Evolutionary conservation across 2,113 vertebrate species (phyloP).

Genomic region (Ammospiza caudacuta): DNA sequence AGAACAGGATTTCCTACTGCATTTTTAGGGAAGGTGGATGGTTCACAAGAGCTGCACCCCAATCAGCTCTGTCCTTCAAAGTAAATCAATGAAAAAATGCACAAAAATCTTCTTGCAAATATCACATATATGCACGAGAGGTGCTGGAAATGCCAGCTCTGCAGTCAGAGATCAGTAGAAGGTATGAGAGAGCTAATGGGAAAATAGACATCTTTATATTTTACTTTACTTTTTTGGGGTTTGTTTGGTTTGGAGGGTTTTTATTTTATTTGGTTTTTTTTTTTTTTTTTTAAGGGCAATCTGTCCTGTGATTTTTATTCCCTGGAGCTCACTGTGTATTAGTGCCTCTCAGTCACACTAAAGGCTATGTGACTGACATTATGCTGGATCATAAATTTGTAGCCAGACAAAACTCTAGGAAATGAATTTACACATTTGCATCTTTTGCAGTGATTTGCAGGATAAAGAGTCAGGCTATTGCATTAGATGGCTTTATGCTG

Average conservation of each 20-base stretch:
- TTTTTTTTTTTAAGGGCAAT: neutral
- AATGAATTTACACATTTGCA: neutral
- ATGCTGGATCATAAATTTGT: neutral
- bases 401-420: neutral
- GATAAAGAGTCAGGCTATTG: neutral
- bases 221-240: neutral
- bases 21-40: accelerated
- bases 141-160: neutral
- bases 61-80: neutral
- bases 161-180: neutral
- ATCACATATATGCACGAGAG: neutral
- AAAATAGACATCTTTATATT: neutral
- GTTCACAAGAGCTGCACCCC: neutral
- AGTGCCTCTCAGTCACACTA: neutral
- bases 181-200: neutral
- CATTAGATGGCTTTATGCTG: neutral
- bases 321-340: neutral
- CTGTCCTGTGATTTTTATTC: neutral
- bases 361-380: neutral
- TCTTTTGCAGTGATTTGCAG: neutral
- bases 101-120: neutral
- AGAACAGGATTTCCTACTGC: neutral
- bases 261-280: neutral
- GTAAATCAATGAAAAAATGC: neutral
- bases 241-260: neutral